Percentiles rank a stretch among this genome's conserved stretches.
Evolutionary conservation across 2,797 vertebrate species (phyloP).

Genomic region (Tokudaia muenninki): DNA sequence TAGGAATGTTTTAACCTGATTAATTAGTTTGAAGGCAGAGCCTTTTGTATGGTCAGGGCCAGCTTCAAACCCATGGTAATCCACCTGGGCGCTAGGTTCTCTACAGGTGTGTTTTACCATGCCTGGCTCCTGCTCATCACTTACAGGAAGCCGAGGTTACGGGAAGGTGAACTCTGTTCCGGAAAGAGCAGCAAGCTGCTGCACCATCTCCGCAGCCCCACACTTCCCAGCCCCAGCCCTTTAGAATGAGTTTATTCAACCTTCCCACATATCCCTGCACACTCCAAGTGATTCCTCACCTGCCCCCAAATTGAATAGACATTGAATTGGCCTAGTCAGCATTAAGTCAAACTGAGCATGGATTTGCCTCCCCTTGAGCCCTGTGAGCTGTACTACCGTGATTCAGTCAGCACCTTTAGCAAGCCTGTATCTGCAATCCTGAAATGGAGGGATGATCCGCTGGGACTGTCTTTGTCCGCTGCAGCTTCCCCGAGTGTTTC

Average conservation of each 20-base stretch:
- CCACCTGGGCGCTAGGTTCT: not conserved
- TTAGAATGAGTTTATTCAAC: not conserved
- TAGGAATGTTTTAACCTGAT: not conserved
- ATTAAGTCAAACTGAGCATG: not conserved
- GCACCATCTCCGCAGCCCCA: not conserved
- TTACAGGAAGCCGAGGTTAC: constrained; percentile 5
- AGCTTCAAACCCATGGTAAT: not conserved
- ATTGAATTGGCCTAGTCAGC: not conserved
- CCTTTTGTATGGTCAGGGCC: not conserved
- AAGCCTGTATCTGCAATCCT: not conserved
- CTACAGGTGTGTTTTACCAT: not conserved
- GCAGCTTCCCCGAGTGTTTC: not conserved
- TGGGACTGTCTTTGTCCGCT: not conserved
- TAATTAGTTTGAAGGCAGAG: not conserved
- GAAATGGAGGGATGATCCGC: not conserved
- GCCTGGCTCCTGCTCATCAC: not conserved
- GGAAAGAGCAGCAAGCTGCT: not conserved
- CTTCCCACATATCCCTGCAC: not conserved
- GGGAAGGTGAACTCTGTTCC: not conserved
- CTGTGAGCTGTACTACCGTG: not conserved
- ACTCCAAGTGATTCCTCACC: not conserved
- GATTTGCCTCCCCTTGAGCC: not conserved
- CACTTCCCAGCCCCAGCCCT: not conserved
- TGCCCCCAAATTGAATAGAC: not conserved
- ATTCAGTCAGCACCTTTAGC: not conserved